Evolutionary conservation across 2,888 invertebrate genomes (phyloP).

Genomic region (Anthophora plumipes): DNA sequence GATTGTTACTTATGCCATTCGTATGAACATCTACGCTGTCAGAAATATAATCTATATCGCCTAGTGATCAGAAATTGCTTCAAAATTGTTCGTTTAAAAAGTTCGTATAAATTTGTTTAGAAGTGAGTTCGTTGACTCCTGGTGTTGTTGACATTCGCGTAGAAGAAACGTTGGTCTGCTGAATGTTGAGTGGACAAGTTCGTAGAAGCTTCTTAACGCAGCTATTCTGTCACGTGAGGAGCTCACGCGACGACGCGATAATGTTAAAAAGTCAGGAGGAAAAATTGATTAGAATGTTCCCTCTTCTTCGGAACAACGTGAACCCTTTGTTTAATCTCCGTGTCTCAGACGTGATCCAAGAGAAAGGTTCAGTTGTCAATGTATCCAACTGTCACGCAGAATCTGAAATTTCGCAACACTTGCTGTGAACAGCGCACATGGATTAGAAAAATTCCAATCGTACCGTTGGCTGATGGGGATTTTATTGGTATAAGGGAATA

Average conservation of each 20-base stretch:
- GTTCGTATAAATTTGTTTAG: conserved; percentile 44
- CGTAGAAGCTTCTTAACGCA: conserved; percentile 49
- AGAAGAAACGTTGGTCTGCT: conserved; percentile 33
- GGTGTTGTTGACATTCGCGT: conserved; percentile 32
- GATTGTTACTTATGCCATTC: no score
- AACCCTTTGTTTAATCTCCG: conserved; percentile 44
- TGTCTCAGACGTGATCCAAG: not conserved
- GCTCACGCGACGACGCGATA: conserved; percentile 58
- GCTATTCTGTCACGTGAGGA: conserved; percentile 50
- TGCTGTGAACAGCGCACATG: not conserved
- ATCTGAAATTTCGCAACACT: not conserved
- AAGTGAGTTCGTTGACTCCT: conserved; percentile 23
- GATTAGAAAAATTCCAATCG: not conserved
- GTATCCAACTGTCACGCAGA: not conserved
- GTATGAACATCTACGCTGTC: not conserved
- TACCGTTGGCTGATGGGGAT: not conserved
- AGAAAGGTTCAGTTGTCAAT: no score
- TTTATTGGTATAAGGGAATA: not conserved
- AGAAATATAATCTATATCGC: not conserved
- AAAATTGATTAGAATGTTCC: conserved; percentile 53
- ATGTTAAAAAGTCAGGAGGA: conserved; percentile 44
- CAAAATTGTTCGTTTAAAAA: not conserved
- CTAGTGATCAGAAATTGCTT: not conserved
- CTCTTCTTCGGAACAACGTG: conserved; percentile 15
- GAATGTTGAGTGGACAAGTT: conserved; percentile 52